A percentile compares a stretch with the other conserved stretches of the same genome.
Evolutionary conservation across 1,140 invertebrate species (phyloP).

Genomic region (Chelonus insularis): DNA sequence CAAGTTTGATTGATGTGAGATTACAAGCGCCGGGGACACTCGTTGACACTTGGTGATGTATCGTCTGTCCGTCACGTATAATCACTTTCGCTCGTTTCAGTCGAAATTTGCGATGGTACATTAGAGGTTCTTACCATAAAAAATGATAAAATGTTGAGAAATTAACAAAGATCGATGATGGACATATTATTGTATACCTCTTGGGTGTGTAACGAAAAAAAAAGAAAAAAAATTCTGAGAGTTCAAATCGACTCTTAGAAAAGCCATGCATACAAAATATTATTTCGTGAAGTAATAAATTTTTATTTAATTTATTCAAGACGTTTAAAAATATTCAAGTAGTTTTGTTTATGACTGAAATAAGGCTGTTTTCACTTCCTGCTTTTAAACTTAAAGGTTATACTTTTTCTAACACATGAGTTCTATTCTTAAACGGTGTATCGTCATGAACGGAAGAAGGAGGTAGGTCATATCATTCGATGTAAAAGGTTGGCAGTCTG

Average conservation of each 20-base stretch:
- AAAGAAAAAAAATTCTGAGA: not conserved
- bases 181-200: not conserved
- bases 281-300: too few species aligned
- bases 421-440: constrained; percentile 46
- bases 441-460: constrained; percentile 34
- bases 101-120: not conserved
- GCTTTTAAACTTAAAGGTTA: not conserved
- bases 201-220: not conserved
- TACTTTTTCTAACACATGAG: constrained; percentile 19
- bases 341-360: too few species aligned
- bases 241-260: too few species aligned
- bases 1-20: constrained; percentile 46
- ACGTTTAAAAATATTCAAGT: too few species aligned
- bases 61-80: constrained; percentile 29
- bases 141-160: not conserved
- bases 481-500: not conserved
- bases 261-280: too few species aligned
- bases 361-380: constrained; percentile 1
- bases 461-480: constrained; percentile 16
- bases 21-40: constrained; percentile 42
- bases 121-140: constrained; percentile 17
- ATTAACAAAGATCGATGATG: not conserved
- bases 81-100: not conserved
- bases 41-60: constrained; percentile 47
- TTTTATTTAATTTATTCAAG: too few species aligned